Evolutionary conservation across 2,797 vertebrate species (phyloP).

Genomic region (Sebastes jordani): DNA sequence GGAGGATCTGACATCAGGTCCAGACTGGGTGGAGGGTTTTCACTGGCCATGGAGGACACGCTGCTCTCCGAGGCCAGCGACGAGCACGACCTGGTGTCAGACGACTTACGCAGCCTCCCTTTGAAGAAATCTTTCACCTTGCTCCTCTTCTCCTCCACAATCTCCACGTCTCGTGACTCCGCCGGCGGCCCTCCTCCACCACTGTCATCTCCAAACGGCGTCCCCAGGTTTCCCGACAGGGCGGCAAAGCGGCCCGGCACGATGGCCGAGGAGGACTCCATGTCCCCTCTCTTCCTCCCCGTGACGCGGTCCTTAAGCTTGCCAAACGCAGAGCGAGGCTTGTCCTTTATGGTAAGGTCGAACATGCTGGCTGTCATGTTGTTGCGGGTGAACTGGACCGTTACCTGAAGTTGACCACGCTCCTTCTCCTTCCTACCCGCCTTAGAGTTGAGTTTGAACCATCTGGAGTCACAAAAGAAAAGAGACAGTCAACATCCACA

Average conservation of each 20-base stretch:
- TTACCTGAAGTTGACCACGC: constrained; percentile 91
- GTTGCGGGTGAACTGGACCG: constrained; percentile 93
- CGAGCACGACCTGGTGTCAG: constrained; percentile 90
- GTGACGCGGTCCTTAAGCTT: constrained; percentile 96
- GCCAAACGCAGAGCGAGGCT: constrained; percentile 91
- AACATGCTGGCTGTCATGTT: constrained; percentile 98
- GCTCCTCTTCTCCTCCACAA: constrained; percentile 84
- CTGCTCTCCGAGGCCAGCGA: constrained; percentile 94
- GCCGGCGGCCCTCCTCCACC: constrained; percentile 65
- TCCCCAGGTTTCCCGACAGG: constrained; percentile 79
- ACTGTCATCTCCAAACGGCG: constrained; percentile 69
- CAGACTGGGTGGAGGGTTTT: constrained; percentile 83
- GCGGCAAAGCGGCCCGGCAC: constrained; percentile 89
- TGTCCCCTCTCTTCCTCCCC: constrained; percentile 89
- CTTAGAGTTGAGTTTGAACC: constrained; percentile 95
- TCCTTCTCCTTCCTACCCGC: constrained; percentile 94
- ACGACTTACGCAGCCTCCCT: constrained; percentile 87
- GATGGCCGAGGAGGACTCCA: constrained; percentile 95
- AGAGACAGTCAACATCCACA: not conserved
- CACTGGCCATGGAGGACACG: constrained; percentile 87
- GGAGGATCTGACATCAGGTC: constrained; percentile 78
- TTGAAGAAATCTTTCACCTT: constrained; percentile 94
- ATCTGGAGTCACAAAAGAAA: constrained; percentile 78
- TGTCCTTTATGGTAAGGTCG: constrained; percentile 94
- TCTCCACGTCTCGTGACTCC: constrained; percentile 69